phyloP scores from a whole-genome alignment of 2,113 vertebrate genomes.

The Nycticebus coucang region DNA sequence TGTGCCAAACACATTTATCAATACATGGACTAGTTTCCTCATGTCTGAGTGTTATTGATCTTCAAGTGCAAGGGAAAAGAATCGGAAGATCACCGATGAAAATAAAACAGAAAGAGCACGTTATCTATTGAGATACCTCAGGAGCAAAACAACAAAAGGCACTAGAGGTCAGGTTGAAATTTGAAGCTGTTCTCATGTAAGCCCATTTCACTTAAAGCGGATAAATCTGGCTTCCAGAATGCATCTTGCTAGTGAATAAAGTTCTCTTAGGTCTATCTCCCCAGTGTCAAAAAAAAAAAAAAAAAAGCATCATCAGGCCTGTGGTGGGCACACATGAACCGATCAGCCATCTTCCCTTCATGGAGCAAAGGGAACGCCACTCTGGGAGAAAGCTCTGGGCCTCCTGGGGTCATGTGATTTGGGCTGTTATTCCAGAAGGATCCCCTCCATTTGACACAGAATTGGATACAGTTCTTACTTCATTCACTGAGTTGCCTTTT shows the following conservation, averaged over 20 bases:
- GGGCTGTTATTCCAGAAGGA: not conserved
- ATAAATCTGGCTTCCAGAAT: not conserved
- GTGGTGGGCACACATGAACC: not conserved
- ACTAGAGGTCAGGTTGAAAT: not conserved
- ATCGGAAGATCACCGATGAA: not conserved
- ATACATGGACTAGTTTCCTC: not conserved
- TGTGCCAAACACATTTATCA: not conserved
- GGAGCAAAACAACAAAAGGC: not conserved
- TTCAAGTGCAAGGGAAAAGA: not conserved
- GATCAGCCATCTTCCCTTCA: not conserved
- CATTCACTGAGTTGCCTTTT: not conserved
- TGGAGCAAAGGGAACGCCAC: not conserved
- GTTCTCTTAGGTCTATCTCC: not conserved
- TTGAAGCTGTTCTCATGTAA: not conserved
- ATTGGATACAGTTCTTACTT: not conserved
- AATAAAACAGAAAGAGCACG: not conserved
- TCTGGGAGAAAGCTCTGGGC: not conserved
- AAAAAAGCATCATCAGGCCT: not conserved
- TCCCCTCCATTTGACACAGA: not conserved
- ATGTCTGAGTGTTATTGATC: not conserved
- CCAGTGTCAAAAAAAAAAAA: not conserved
- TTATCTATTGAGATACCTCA: not conserved
- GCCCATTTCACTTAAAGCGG: not conserved
- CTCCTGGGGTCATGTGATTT: too few species aligned
- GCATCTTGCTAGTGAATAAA: not conserved